Conservation (phyloP, 2,888 invertebrate genomes). For the Acanthoscelides obtectus region DNA sequence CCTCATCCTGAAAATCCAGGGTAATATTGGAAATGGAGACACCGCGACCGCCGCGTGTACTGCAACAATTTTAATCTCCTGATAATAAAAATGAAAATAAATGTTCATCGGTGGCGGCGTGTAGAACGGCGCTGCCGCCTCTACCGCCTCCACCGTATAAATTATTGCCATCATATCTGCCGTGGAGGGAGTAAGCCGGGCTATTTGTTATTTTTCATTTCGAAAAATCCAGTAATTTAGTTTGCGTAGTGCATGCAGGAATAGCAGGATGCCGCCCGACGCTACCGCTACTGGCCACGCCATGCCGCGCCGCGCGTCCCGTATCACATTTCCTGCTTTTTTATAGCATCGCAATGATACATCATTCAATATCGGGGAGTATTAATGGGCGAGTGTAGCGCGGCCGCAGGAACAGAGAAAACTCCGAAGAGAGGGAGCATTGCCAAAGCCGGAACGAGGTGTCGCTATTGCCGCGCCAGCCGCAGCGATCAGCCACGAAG, state of each 20-base stretch:
- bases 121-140: conserved; percentile 29
- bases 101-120: conserved; percentile 46
- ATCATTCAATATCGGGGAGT: conserved; percentile 50
- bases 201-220: conserved; percentile 52
- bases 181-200: conserved; percentile 48
- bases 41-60: background rate
- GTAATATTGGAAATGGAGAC: background rate
- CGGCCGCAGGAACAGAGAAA: conserved; percentile 14
- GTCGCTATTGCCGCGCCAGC: background rate
- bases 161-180: conserved; percentile 47
- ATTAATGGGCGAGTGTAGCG: conserved; percentile 20
- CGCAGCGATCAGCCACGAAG: background rate
- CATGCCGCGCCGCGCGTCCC: conserved; percentile 35
- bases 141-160: conserved; percentile 38
- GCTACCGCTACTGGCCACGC: conserved; percentile 7
- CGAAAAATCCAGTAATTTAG: conserved; percentile 51
- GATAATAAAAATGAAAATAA: conserved; percentile 51
- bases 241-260: conserved; percentile 47
- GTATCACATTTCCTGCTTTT: conserved; percentile 52
- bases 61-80: conserved; percentile 50
- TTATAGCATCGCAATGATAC: conserved; percentile 49
- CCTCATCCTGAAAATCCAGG: background rate
- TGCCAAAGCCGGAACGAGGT: background rate
- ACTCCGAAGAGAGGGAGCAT: conserved; percentile 3
- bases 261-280: conserved; percentile 5